These are phyloP conservation scores for Oppia nitens DNA, from an alignment of 1,140 invertebrate genomes.

Conservation along the genomic window DNA sequence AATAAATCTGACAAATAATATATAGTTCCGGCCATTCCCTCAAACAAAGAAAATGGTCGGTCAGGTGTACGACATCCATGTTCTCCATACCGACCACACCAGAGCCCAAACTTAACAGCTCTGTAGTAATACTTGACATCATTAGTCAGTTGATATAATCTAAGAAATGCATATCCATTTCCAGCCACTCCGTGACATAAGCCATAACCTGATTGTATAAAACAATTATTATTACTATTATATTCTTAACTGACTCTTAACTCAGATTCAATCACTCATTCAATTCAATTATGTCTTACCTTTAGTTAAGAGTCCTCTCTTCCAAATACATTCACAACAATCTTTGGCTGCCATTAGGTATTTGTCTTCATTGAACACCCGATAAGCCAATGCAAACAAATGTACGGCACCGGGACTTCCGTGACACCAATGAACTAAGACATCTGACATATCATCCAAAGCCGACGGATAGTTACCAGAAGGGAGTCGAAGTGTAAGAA, in stretches of 20 bases:
- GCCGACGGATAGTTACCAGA: conserved; percentile 23
- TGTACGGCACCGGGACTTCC: conserved; percentile 73
- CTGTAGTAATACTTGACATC: conserved; percentile 51
- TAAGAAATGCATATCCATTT: conserved; percentile 72
- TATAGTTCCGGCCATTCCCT: conserved; percentile 44
- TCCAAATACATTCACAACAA: conserved; percentile 63
- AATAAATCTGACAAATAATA: conserved; percentile 46
- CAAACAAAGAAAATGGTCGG: conserved; percentile 63
- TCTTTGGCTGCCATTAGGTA: conserved; percentile 53
- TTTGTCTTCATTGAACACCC: conserved; percentile 45
- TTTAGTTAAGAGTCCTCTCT: conserved; percentile 64
- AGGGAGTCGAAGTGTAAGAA: conserved; percentile 40
- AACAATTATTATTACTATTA: no score
- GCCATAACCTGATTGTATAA: conserved; percentile 47
- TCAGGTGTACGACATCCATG: conserved; percentile 51
- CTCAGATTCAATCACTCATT: no score
- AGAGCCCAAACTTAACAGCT: conserved; percentile 57
- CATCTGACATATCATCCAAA: conserved; percentile 38
- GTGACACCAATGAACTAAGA: conserved; percentile 86
- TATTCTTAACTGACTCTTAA: no score
- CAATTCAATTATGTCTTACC: no score
- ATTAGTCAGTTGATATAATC: conserved; percentile 57
- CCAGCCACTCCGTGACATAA: conserved; percentile 81
- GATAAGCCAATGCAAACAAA: conserved; percentile 51
- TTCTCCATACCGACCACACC: conserved; percentile 51